phyloP scores from a whole-genome alignment of 2,888 invertebrate genomes.

The Ischnura elegans region DNA sequence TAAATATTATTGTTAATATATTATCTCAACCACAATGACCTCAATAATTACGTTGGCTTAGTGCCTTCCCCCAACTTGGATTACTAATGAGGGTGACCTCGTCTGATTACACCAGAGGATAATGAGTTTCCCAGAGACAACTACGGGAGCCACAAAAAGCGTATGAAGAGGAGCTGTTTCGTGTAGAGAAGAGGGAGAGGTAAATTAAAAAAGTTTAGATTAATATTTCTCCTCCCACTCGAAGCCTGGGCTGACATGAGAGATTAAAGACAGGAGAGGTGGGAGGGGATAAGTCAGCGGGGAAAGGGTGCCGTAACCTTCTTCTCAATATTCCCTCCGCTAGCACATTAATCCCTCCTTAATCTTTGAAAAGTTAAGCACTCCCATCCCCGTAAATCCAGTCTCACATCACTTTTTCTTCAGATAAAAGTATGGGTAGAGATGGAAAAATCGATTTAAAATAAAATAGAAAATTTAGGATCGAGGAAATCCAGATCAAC shows the following conservation, averaged over 20 bases:
- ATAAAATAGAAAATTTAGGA: too few species aligned
- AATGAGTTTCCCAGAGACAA: neutral
- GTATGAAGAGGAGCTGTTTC: neutral
- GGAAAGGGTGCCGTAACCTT: neutral
- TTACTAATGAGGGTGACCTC: neutral
- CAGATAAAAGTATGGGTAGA: neutral
- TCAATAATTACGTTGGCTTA: neutral
- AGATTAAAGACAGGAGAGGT: too few species aligned
- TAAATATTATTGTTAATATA: too few species aligned
- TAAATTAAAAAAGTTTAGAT: conserved; percentile 11
- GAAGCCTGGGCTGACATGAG: neutral
- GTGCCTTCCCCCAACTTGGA: neutral
- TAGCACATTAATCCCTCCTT: neutral
- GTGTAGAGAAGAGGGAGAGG: neutral
- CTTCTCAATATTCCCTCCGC: neutral
- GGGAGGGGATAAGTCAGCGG: neutral
- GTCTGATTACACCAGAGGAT: neutral
- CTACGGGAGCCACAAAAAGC: neutral
- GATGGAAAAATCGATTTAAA: too few species aligned
- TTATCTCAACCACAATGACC: too few species aligned
- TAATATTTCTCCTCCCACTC: neutral
- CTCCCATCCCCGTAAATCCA: neutral
- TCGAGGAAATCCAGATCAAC: too few species aligned
- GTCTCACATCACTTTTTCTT: neutral
- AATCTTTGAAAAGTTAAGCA: neutral